Evolutionary conservation across 2,797 vertebrate genomes (phyloP).

Genomic region (Dendrocincla tyrannina): DNA sequence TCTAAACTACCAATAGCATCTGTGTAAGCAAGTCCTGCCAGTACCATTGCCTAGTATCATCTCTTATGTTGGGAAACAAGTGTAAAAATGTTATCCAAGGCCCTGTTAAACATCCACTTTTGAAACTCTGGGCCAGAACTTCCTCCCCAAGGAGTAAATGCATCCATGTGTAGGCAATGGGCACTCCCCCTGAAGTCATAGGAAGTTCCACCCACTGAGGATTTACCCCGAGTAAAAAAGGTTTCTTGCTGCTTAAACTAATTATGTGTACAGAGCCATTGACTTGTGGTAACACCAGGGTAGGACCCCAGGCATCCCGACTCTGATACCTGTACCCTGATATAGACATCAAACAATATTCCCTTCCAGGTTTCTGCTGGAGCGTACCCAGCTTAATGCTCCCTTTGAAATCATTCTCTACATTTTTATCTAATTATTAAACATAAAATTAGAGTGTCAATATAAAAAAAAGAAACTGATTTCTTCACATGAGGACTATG

Average conservation of each 20-base stretch:
- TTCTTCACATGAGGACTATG: not conserved
- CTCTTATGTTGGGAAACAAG: not conserved
- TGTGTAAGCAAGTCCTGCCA: slow-evolving; percentile 45
- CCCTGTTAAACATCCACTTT: not conserved
- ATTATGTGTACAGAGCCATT: not conserved
- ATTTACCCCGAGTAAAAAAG: not conserved
- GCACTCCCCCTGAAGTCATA: not conserved
- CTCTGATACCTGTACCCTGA: not conserved
- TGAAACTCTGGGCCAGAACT: not conserved
- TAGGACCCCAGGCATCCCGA: not conserved
- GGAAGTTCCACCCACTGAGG: not conserved
- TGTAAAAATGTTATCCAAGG: not conserved
- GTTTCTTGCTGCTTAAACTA: not conserved
- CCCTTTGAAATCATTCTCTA: not conserved
- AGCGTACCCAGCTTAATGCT: not conserved
- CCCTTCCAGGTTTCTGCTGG: not conserved
- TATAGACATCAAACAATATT: not conserved
- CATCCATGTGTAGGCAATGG: not conserved
- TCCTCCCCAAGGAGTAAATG: not conserved
- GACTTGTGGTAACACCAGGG: not conserved
- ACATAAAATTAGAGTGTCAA: not conserved
- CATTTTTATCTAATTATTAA: not conserved
- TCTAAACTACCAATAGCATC: slow-evolving; percentile 57
- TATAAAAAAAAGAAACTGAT: not conserved
- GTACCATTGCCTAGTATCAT: not conserved